Evolutionary conservation across 2,797 vertebrate species (phyloP), one percentile per base, ranked within the genome.

Genomic region (Rhinogobio ventralis): DNA sequence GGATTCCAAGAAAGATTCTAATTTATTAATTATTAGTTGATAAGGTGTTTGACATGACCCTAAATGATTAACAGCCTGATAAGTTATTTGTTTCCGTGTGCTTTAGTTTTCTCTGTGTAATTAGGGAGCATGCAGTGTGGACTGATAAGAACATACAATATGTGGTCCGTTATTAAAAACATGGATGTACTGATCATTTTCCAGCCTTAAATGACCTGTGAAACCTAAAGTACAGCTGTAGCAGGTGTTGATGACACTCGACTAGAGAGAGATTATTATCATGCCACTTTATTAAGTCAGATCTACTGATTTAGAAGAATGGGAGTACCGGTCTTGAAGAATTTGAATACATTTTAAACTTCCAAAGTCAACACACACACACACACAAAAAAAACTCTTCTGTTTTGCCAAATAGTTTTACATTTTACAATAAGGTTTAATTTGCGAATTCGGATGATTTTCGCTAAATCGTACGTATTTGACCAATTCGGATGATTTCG

Each of bases 21-120:
- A 28, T 68, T 25, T 78, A 57, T 53, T 23, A 69, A 60, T 79
- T 62, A 72, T 79, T 64, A 39, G 67, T 20, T 62, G 53, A 84
- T 72, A 79, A 79, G 75, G 10, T 69, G 53, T 79, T 75, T 72
- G 53, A 78, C 51, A 9, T 62, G 13, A 60, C 19, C 67, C 67
- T 25, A 62, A 71, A 71, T 84, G 28, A 71, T 62, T 84, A 42
- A 51, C 67, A 79, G 51, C 5, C 74, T 69, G 3, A 30, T 69
- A n/a, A 42, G 7, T 78, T 17, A 57, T 77, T 60, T 66, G 33
- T 45, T 71, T 9, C 64, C 8, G 9, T 66, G 39, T 73, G 36
- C 72, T 83, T 76, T 71, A 49, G 20, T 62, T 67, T 68, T 79
- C 51, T 84, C 53, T 62, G 36, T 72, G 53, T 79, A 84, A 79